These are phyloP conservation scores for Falco novaeseelandiae DNA, from an alignment of 2,797 vertebrate genomes.

Conservation along the genomic window DNA sequence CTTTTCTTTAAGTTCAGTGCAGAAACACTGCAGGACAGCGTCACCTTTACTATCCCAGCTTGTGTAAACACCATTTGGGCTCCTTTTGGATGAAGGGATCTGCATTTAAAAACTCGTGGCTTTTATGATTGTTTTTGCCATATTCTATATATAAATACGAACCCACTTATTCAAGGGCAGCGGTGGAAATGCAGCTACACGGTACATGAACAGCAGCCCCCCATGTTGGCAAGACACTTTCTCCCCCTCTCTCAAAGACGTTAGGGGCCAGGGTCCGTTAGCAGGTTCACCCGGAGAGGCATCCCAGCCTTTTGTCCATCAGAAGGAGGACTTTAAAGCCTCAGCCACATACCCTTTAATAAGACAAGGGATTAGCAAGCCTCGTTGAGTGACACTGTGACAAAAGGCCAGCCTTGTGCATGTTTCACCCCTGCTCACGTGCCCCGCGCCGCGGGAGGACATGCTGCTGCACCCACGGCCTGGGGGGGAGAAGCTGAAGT, in stretches of 20 bases:
- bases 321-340: neutral
- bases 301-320: neutral
- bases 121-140: neutral
- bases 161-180: neutral
- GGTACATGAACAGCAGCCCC: neutral
- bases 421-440: neutral
- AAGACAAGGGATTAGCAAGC: neutral
- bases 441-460: neutral
- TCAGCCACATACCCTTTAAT: neutral
- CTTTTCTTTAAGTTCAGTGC: neutral
- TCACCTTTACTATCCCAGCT: neutral
- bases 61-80: neutral
- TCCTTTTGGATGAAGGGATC: neutral
- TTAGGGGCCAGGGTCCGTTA: neutral
- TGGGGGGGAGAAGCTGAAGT: neutral
- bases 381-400: neutral
- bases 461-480: neutral
- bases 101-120: neutral
- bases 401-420: neutral
- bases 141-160: neutral
- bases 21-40: neutral
- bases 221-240: rapidly evolving
- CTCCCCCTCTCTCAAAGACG: neutral
- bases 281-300: neutral
- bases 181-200: neutral